A percentile compares a stretch with the other conserved stretches of the same genome.
Evolutionary conservation across 1,140 invertebrate species (phyloP).

Genomic region (Fopius arisanus): DNA sequence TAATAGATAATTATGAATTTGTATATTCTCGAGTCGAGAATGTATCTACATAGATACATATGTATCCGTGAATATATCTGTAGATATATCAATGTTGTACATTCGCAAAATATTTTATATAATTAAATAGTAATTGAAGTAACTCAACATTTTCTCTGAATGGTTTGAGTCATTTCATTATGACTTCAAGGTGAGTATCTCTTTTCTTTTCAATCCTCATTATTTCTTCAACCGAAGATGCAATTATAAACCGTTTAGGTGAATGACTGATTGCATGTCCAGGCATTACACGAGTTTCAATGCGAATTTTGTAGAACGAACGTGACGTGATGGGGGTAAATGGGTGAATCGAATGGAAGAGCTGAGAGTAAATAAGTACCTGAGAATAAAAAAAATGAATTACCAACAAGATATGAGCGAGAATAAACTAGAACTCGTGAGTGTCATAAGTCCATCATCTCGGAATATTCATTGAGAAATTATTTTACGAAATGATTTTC

Average conservation of each 20-base stretch:
- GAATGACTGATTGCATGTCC: not conserved
- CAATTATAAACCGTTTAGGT: not conserved
- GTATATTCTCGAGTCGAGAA: no score
- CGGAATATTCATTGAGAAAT: not conserved
- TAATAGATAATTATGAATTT: no score
- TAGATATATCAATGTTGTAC: no score
- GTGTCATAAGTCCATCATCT: not conserved
- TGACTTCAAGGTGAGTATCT: not conserved
- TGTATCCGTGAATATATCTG: no score
- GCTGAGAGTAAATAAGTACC: no score
- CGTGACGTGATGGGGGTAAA: constrained; percentile 6
- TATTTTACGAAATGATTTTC: not conserved
- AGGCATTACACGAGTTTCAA: not conserved
- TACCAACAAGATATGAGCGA: not conserved
- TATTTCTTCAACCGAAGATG: not conserved
- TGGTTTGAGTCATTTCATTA: not conserved
- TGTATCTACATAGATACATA: no score
- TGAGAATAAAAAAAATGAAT: not conserved
- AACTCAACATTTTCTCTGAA: not conserved
- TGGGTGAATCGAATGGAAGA: not conserved
- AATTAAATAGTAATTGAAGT: no score
- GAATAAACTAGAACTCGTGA: not conserved
- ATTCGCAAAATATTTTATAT: no score
- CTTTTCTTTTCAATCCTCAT: not conserved
- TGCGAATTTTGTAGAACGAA: not conserved